Evolutionary conservation across 2,113 vertebrate genomes (phyloP), one percentile per base, ranked within the genome.

Genomic region (Neolamprologus devosi): DNA sequence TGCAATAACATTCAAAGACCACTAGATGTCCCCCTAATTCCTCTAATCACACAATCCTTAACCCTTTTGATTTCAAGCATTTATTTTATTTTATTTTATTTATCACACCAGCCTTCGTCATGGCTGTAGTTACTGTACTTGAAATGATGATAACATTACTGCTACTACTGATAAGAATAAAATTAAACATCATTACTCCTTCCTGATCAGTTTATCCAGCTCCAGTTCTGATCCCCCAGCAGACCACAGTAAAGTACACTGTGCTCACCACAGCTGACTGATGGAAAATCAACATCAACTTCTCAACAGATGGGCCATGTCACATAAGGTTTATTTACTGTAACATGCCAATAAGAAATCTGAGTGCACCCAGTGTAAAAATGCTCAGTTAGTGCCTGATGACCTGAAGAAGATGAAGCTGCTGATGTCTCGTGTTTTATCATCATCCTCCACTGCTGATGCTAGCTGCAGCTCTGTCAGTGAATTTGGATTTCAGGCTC

Each of bases 31-130:
- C 58, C 58, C 30, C 17, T 63, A n/a, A 63, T 7, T 0, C 17
- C 60, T 65, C 60, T 0, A 65, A 35, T 35, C 30, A 65, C 30
- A n/a, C 58, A 63, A 0, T 0, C 4, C 0, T 63, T 11, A 19
- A 63, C 28, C 0, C 0, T 60, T 60, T 33, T 33, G 28, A 7
- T 7, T 42, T 42, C 40, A 42, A 42, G 58, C 17, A 63, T 63
- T 63, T 63, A 63, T 35, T 63, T 33, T 60, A 60, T 16, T 57
- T 55, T 13, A 55, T 28, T 57, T 14, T 57, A 54, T 0, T 55
- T 7, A 63, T 63, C 30, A 63, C 58, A 63, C 30, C 58, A 35
- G 17, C 28, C 58, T 63, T 63, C 1, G 0, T 63, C 16, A 3
- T 63, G 9, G 16, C 16, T 33, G 28, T 12, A 0, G 17, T 63